These are phyloP conservation scores for Diachasma alloeum DNA, from an alignment of 1,140 invertebrate species.

Conservation along the genomic window DNA sequence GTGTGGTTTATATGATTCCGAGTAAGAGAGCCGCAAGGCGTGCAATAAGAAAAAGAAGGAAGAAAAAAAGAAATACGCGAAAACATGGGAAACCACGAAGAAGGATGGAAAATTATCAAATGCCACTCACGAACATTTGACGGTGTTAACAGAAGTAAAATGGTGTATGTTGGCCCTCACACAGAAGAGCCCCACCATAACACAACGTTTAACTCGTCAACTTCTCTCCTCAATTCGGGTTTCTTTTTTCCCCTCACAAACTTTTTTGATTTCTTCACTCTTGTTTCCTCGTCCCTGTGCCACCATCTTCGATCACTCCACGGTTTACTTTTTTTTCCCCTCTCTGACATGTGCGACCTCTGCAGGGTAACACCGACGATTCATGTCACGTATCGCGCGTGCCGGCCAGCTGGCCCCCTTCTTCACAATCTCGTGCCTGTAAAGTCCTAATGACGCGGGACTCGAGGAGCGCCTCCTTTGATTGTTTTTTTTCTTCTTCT, in stretches of 20 bases:
- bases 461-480: conserved; percentile 6
- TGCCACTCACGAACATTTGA: conserved; percentile 22
- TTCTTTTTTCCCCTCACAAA: background rate
- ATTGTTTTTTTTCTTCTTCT: conserved; percentile 7
- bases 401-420: conserved; percentile 27
- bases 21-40: background rate
- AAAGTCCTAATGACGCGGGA: conserved; percentile 48
- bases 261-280: background rate
- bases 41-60: background rate
- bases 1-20: background rate
- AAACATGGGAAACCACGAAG: background rate
- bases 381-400: conserved; percentile 35
- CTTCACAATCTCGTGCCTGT: conserved; percentile 32
- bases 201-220: conserved; percentile 2
- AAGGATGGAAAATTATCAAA: conserved; percentile 12
- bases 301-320: background rate
- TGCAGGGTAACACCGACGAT: background rate
- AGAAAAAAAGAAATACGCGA: background rate
- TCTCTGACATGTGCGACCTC: background rate
- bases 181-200: background rate
- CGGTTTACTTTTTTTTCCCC: background rate
- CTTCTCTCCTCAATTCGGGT: background rate
- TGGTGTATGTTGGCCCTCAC: background rate
- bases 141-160: conserved; percentile 23
- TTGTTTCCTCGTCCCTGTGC: background rate